A percentile compares a stretch with the other conserved stretches of the same genome.
Conservation (phyloP, 2,113 vertebrate genomes). For the Aegithalos caudatus region DNA sequence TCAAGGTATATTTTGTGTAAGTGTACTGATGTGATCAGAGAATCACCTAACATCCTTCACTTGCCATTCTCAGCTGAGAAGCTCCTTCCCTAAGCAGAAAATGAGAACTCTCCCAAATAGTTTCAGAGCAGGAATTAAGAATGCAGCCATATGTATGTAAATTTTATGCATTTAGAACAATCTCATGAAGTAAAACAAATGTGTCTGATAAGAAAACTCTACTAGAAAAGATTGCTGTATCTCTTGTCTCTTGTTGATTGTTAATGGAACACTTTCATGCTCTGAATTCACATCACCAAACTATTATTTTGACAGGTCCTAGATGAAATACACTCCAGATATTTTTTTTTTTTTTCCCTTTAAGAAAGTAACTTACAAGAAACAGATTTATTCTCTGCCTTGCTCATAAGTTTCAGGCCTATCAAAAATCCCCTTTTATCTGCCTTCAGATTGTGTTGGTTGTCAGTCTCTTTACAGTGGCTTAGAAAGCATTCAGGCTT, state of each 20-base stretch:
- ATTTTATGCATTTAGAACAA: slow-evolving; percentile 64
- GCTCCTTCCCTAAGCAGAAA: neutral
- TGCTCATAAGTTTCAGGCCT: slow-evolving; percentile 35
- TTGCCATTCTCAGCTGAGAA: neutral
- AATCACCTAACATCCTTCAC: neutral
- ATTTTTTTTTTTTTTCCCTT: slow-evolving; percentile 17
- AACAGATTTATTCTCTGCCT: slow-evolving; percentile 49
- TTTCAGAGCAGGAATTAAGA: slow-evolving; percentile 11
- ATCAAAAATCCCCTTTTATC: slow-evolving; percentile 64
- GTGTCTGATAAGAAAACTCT: slow-evolving; percentile 34
- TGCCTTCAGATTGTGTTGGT: slow-evolving; percentile 54
- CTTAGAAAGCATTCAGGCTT: slow-evolving; percentile 23
- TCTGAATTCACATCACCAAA: slow-evolving; percentile 38
- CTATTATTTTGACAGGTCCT: slow-evolving; percentile 59
- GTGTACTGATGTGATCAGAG: neutral
- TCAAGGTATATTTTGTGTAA: neutral
- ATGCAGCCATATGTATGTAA: slow-evolving; percentile 1
- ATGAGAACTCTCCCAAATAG: neutral
- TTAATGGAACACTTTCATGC: slow-evolving; percentile 55
- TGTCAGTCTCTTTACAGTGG: slow-evolving; percentile 49
- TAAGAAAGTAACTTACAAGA: slow-evolving; percentile 36
- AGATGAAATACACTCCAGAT: slow-evolving; percentile 49
- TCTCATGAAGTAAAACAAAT: slow-evolving; percentile 54
- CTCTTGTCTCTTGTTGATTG: slow-evolving; percentile 56
- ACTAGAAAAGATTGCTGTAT: slow-evolving; percentile 22